These are phyloP conservation scores for Pantherophis alleghaniensis DNA, from an alignment of 2,797 vertebrate species.

Conservation along the genomic window DNA sequence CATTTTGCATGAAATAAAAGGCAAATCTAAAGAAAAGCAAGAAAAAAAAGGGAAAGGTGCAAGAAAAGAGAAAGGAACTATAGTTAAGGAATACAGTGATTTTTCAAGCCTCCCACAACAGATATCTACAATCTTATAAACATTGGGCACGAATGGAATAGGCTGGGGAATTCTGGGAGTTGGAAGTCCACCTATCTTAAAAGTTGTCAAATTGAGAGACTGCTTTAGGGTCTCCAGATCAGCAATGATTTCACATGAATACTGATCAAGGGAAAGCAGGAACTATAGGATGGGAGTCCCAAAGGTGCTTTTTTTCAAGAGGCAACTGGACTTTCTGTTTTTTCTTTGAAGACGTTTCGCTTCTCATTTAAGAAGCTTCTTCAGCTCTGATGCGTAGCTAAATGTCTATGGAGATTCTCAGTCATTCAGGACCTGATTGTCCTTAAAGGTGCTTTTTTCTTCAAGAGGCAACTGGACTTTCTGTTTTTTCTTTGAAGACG, in stretches of 20 bases:
- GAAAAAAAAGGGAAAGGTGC: background rate
- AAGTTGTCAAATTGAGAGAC: background rate
- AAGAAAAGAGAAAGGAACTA: background rate
- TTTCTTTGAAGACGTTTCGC: too few relatives aligned
- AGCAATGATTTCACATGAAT: background rate
- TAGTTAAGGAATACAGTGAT: background rate
- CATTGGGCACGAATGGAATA: background rate
- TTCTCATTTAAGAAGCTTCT: too few relatives aligned
- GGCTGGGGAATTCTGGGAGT: background rate
- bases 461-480: too few relatives aligned
- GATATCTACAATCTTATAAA: background rate
- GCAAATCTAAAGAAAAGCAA: background rate
- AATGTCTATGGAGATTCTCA: too few relatives aligned
- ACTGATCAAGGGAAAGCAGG: background rate
- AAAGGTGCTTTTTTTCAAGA: too few relatives aligned
- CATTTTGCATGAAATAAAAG: background rate
- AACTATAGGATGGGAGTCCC: background rate
- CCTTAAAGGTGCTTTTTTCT: too few relatives aligned
- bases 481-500: too few relatives aligned
- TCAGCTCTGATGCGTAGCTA: too few relatives aligned
- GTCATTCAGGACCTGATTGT: too few relatives aligned
- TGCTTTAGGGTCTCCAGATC: background rate
- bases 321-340: too few relatives aligned
- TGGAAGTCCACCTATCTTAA: background rate
- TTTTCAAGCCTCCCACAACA: background rate